phyloP scores from a whole-genome alignment of 2,888 invertebrate genomes.

The Odiellus spinosus region DNA sequence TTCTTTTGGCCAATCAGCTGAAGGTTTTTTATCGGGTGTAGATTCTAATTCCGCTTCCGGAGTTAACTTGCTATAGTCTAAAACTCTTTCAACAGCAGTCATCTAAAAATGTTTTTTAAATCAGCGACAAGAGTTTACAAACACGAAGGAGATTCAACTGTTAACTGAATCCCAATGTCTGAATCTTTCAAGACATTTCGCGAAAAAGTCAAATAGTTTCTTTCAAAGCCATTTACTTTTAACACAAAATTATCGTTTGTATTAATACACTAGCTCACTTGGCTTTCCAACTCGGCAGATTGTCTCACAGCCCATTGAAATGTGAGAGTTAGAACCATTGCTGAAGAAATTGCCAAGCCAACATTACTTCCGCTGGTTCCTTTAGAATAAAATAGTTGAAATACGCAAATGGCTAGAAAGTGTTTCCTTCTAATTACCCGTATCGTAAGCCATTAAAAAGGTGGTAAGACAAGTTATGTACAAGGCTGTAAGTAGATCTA shows the following conservation, averaged over 20 bases:
- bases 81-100: slow-evolving; percentile 55
- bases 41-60: slow-evolving; percentile 50
- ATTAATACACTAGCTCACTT: slow-evolving; percentile 12
- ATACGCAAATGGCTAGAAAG: too few relatives aligned
- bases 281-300: slow-evolving; percentile 36
- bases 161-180: too few relatives aligned
- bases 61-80: slow-evolving; percentile 57
- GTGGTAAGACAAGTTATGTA: slow-evolving; percentile 67
- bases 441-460: too few relatives aligned
- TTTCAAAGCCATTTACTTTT: too few relatives aligned
- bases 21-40: slow-evolving; percentile 25
- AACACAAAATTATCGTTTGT: too few relatives aligned
- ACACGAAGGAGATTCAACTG: too few relatives aligned
- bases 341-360: slow-evolving; percentile 53
- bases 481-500: slow-evolving; percentile 71
- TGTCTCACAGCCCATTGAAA: slow-evolving; percentile 37
- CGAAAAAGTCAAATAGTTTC: too few relatives aligned
- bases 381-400: too few relatives aligned
- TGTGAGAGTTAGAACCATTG: slow-evolving; percentile 35
- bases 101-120: too few relatives aligned
- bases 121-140: too few relatives aligned
- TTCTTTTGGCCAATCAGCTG: slow-evolving; percentile 30
- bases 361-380: slow-evolving; percentile 45
- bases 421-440: too few relatives aligned
- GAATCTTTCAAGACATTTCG: too few relatives aligned